Evolutionary conservation across 2,797 vertebrate genomes (phyloP).

Genomic region (Xenops minutus): DNA sequence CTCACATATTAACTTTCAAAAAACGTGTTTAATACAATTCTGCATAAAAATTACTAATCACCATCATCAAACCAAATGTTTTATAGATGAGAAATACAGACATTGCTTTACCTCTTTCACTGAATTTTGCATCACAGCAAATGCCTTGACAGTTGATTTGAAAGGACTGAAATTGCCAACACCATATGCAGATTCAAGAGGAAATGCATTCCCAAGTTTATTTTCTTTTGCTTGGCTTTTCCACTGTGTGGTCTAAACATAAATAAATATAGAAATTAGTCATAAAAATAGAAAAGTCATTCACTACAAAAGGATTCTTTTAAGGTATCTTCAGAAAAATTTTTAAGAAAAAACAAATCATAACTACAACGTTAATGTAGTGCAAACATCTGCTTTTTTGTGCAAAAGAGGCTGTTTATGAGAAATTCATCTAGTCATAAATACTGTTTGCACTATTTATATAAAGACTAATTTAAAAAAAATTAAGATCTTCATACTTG

Average conservation of each 20-base stretch:
- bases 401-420: not conserved
- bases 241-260: constrained; percentile 71
- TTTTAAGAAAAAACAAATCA: not conserved
- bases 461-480: not conserved
- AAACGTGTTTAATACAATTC: not conserved
- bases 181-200: constrained; percentile 66
- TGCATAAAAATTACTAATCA: not conserved
- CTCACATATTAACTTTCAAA: not conserved
- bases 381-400: not conserved
- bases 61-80: not conserved
- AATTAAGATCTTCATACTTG: not conserved
- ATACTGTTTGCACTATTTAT: not conserved
- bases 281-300: too few relatives aligned
- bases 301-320: not conserved
- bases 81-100: not conserved
- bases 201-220: constrained; percentile 66
- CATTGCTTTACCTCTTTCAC: constrained; percentile 72
- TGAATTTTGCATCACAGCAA: constrained; percentile 65
- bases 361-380: not conserved
- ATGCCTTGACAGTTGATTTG: constrained; percentile 67
- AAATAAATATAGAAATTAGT: not conserved
- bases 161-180: constrained; percentile 73
- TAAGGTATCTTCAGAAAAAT: not conserved
- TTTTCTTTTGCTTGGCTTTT: constrained; percentile 78
- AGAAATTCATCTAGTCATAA: not conserved